Percentiles rank a stretch among this genome's conserved stretches.
These are phyloP conservation scores for Cossypha caffra DNA, from an alignment of 2,797 vertebrate genomes.

Conservation along the genomic window DNA sequence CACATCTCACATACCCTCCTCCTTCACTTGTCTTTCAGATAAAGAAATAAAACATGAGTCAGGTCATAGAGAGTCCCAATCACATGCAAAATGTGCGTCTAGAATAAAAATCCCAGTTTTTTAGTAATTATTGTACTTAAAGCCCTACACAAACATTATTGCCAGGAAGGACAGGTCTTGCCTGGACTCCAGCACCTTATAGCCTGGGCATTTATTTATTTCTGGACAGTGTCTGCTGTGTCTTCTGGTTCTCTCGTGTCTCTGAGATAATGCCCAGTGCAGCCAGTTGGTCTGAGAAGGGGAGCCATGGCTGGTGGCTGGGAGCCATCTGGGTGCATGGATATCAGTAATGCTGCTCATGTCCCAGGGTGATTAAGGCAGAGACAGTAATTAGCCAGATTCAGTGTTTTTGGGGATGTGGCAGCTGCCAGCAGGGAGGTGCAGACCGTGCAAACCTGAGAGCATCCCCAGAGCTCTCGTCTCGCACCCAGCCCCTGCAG, in stretches of 20 bases:
- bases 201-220: neutral
- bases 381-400: neutral
- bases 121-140: neutral
- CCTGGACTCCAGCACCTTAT: neutral
- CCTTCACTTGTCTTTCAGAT: neutral
- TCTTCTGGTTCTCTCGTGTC: neutral
- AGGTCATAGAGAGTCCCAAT: neutral
- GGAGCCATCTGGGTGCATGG: conserved; percentile 19
- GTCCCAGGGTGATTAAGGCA: neutral
- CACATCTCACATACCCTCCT: too few relatives aligned
- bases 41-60: neutral
- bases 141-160: neutral
- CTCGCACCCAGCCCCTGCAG: fast-evolving
- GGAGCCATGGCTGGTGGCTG: neutral
- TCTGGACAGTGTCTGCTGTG: neutral
- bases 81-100: neutral
- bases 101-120: neutral
- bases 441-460: neutral
- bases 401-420: neutral
- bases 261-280: neutral
- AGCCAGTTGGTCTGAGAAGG: neutral
- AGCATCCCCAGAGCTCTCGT: neutral
- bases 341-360: neutral
- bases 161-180: neutral
- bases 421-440: neutral